Evolutionary conservation across 2,797 vertebrate species (phyloP), one percentile per base, ranked within the genome.

Genomic region (Tokudaia tokunoshimensis): DNA sequence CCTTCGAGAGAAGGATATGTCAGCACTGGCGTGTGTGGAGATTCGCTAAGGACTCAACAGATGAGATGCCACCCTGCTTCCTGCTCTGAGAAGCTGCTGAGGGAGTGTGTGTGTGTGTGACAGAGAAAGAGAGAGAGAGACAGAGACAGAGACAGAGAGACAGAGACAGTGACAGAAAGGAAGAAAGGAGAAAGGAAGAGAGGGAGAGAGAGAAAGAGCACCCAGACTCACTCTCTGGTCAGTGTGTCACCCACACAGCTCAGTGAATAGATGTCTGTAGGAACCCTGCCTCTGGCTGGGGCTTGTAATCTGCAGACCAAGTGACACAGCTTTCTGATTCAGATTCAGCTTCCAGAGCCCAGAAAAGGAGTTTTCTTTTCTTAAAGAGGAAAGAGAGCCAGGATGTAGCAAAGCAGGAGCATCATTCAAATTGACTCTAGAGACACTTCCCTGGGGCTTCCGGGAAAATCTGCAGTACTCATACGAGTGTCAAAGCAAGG

Each of bases 391-490:
- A 14, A 7, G 81, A 52, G 37, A 41, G 3, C n/a, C 79, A 26
- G 83, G 44, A 59, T 20, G 13, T 0, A 72, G n/a, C 19, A 4
- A 22, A 7, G 31, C 5, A 17, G 11, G 2, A 34, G 13, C 20
- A 15, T 0, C 11, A 19, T 11, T 31, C 8, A 44, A 4, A 13
- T 10, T 3, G 14, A 37, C 31, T 52, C 61, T 31, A 34, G 0
- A 1, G 63, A 47, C 26, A 8, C 29, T 5, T 10, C 10, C 57
- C 15, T 3, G 26, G 2, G 1, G 13, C 61, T 24, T 72, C 31
- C 7, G 72, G 75, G 13, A 89, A 47, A 41, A 26, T 17, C 41
- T 4, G 1, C 0, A 0, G 41, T n/a, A 1, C 31, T 10, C 31
- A 6, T 0, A 0, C 67, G 34, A 37, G 29, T 29, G 13, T 70